These are phyloP conservation scores for Megalurothrips usitatus DNA, from an alignment of 2,888 invertebrate species.

Conservation along the genomic window DNA sequence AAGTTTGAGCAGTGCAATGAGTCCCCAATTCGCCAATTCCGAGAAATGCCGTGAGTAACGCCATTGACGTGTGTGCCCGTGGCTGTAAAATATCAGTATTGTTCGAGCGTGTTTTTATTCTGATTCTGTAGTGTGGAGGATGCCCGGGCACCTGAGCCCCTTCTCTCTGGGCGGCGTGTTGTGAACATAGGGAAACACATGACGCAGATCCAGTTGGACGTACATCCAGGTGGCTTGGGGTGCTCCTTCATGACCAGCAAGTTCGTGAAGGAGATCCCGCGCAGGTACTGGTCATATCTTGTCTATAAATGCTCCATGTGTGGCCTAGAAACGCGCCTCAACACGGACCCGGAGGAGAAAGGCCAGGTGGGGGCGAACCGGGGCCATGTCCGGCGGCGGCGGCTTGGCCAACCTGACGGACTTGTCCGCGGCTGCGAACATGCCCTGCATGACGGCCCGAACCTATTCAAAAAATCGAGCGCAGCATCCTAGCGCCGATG, in stretches of 20 bases:
- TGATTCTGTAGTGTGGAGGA: no score
- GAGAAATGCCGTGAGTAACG: no score
- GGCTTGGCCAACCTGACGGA: background rate
- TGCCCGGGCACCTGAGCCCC: no score
- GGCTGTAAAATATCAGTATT: no score
- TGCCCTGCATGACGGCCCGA: background rate
- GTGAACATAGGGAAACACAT: background rate
- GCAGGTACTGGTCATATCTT: background rate
- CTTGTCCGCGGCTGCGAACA: background rate
- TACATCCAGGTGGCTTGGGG: background rate
- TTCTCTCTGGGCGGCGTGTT: background rate
- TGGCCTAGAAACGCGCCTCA: background rate
- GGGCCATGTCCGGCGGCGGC: background rate
- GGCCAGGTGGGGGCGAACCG: background rate
- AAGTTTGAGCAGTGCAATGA: no score
- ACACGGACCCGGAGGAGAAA: background rate
- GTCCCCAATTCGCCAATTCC: no score
- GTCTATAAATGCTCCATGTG: background rate
- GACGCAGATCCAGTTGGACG: background rate
- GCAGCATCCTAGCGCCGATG: background rate
- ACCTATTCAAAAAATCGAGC: background rate
- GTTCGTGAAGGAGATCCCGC: background rate
- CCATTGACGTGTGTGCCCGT: no score
- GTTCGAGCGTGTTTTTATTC: no score
- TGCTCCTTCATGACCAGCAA: background rate